Evolutionary conservation across 2,888 invertebrate species (phyloP), one percentile per base, ranked within the genome.

Genomic region (Diarsia mendica): DNA sequence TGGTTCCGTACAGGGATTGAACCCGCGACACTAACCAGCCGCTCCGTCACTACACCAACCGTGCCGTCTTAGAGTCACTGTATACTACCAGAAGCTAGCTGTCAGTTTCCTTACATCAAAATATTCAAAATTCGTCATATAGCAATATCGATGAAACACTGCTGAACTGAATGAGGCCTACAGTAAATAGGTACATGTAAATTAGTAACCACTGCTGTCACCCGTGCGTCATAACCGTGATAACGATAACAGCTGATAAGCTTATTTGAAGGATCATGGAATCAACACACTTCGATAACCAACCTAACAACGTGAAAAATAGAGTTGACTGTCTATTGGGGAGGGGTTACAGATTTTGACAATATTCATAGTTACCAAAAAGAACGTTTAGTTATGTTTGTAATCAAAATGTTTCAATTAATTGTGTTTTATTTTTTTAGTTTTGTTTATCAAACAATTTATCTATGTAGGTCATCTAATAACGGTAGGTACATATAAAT

Each of bases 191-290:
- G 81, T 88, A 81, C 87, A 87, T 85, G 86, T 88, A 88, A 91
- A 91, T 91, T 88, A 89, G 84, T 81, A 79, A 77, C 80, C 78
- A 84, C 86, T 77, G 86, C 88, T 90, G 90, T 89, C 90, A 89
- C 71, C 63, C 89, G 89, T 91, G 91, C 91, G 91, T 91, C 91
- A 91, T 89, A 75, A 69, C 72, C 76, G 77, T 86, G 92, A 90
- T 91, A 91, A 90, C 87, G 91, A 91, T 91, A 91, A 88, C 89
- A 77, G 85, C 77, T 90, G 91, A 90, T 91, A 91, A 87, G 69
- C 60, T 72, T 66, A 46, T 83, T 87, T 78, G 87, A 88, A 87
- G 89, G 86, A 87, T 89, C 87, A 87, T 75, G 28, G 9, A 28
- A 55, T 10, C 2, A 33, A 2, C 20, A n/a, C 11, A 44, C 6